Evolutionary conservation across 2,113 vertebrate genomes (phyloP), one percentile per base, ranked within the genome.

Genomic region (Cariama cristata): DNA sequence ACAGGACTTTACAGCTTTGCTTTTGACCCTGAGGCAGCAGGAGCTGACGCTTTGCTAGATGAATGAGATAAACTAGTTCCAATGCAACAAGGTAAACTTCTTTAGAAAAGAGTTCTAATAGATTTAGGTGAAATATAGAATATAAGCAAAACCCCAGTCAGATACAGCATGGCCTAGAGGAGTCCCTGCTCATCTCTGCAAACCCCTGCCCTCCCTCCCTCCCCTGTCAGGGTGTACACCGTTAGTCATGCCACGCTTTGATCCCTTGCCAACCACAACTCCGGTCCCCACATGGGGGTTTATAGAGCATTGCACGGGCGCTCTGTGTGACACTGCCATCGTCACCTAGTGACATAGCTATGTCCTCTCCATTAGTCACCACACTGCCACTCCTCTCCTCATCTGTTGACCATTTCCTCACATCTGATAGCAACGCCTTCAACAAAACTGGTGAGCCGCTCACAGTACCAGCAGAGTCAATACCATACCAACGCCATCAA

Each of bases 201-300:
- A 60, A 81, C 16, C 40, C 40, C 45, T 52, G 58, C 35, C 38
- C 38, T 38, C 38, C 40, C 75, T 66, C 72, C 59, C 38, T 84
- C 35, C 4, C 4, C 45, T 67, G 18, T 6, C 75, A 18, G 50
- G 47, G 23, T 28, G 18, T 23, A 22, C 9, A 1, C 35, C 4
- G 1, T 49, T 26, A 38, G 23, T n/a, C 30, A 17, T 5, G 22
- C 59, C 64, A 63, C 0, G 0, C 50, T 38, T 45, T 55, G 14
- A 49, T 19, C 28, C 58, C 32, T 14, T 4, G 73, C 86, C 80
- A 75, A 3, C 40, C 30, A 33, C 14, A 32, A 26, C 53, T 88
- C 53, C 92, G 4, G 1, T 27, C 44, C 64, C 44, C 5, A 1
- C 7, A 4, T 2, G 28, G 62, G 0, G 0, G 38, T 52, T 81